Evolutionary conservation across 2,888 invertebrate species (phyloP).

Genomic region (Chelonus formosanus): DNA sequence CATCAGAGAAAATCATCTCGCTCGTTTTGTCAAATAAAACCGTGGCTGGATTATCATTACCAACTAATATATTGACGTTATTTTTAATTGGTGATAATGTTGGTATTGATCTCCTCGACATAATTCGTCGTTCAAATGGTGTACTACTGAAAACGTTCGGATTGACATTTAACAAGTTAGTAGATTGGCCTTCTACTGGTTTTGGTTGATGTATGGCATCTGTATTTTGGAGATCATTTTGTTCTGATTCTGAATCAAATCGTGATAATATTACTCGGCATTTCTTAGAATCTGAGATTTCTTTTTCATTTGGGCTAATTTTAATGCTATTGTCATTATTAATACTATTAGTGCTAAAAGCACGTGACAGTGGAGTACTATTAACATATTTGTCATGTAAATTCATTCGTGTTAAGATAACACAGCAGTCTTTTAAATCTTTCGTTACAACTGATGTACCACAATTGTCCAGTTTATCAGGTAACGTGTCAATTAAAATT

Average conservation of each 20-base stretch:
- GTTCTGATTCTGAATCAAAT: background rate
- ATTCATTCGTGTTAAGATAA: background rate
- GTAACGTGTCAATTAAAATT: background rate
- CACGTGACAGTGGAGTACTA: background rate
- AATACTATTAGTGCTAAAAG: background rate
- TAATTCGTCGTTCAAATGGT: slow-evolving; percentile 35
- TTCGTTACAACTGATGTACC: background rate
- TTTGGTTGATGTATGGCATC: background rate
- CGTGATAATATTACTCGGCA: background rate
- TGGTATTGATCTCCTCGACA: slow-evolving; percentile 9
- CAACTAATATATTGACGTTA: no score
- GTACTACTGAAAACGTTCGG: slow-evolving; percentile 45
- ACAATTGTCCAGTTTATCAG: background rate
- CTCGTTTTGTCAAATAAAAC: no score
- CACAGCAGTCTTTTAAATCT: slow-evolving; percentile 7
- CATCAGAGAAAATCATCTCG: no score
- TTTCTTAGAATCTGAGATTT: background rate
- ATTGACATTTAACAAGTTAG: background rate
- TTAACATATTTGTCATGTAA: background rate
- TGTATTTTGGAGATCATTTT: no score
- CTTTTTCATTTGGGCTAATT: background rate
- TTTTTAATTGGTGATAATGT: slow-evolving; percentile 44
- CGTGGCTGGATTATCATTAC: background rate
- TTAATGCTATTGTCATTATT: background rate
- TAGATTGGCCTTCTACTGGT: background rate